phyloP scores from a whole-genome alignment of 2,797 vertebrate species.

The Phyllotis vaccarum region DNA sequence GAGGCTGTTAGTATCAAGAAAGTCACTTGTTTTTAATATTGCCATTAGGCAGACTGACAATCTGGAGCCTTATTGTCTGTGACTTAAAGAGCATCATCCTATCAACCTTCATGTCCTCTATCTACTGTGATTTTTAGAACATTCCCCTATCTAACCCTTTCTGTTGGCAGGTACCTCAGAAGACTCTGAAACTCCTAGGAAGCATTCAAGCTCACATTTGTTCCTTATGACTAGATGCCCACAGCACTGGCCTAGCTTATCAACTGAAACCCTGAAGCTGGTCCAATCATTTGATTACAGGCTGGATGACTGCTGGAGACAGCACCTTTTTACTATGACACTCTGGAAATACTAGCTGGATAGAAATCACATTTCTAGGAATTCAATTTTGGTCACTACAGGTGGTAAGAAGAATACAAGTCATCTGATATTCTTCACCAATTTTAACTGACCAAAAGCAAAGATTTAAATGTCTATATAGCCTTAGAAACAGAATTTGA shows the following conservation, averaged over 20 bases:
- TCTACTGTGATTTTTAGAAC: neutral
- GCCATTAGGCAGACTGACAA: neutral
- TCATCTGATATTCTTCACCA: conserved; percentile 42
- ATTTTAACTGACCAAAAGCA: conserved; percentile 55
- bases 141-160: neutral
- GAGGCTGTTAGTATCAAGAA: neutral
- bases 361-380: conserved; percentile 46
- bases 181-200: neutral
- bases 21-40: neutral
- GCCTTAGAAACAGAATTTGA: conserved; percentile 50
- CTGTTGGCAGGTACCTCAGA: neutral
- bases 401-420: conserved; percentile 40
- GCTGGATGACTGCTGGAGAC: conserved; percentile 5
- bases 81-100: neutral
- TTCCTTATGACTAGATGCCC: neutral
- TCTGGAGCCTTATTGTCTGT: neutral
- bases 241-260: neutral
- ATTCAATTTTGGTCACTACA: conserved; percentile 52
- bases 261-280: neutral
- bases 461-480: conserved; percentile 27
- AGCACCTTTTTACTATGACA: neutral
- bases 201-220: neutral
- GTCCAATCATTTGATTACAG: neutral
- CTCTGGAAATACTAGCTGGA: neutral
- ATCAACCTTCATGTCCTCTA: neutral